Evolutionary conservation across 2,797 vertebrate species (phyloP).

Genomic region (Octomys mimax): DNA sequence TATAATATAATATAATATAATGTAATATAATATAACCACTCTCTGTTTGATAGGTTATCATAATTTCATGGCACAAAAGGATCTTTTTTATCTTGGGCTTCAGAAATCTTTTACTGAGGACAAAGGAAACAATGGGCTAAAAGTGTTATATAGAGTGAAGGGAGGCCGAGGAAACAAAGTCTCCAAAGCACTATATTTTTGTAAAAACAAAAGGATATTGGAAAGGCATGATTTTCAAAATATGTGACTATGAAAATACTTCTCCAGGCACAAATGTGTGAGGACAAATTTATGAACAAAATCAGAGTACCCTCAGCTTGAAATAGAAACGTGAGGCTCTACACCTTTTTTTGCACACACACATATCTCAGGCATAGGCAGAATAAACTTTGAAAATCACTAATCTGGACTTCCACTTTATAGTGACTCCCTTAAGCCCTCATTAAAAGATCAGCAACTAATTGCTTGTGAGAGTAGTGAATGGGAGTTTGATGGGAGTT

Average conservation of each 20-base stretch:
- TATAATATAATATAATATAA: neutral
- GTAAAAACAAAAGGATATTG: neutral
- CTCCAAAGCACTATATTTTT: too few relatives aligned
- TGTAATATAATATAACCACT: neutral
- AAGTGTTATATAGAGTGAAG: too few relatives aligned
- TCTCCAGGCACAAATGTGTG: neutral
- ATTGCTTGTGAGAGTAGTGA: neutral
- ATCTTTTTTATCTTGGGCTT: neutral
- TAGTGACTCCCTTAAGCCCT: neutral
- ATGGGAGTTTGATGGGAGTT: neutral
- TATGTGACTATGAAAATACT: neutral
- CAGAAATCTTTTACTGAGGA: too few relatives aligned
- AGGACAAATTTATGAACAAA: neutral
- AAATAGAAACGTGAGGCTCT: neutral
- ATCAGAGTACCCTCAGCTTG: neutral
- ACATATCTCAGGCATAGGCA: neutral
- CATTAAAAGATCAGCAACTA: neutral
- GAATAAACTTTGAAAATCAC: neutral
- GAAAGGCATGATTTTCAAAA: constrained; percentile 4
- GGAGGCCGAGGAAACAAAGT: too few relatives aligned
- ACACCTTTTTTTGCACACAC: neutral
- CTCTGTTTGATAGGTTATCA: neutral
- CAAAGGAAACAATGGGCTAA: too few relatives aligned
- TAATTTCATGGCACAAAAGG: neutral
- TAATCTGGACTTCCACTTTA: too few relatives aligned